Evolutionary conservation across 2,797 vertebrate genomes (phyloP), one percentile per base, ranked within the genome.

Genomic region (Helicolenus hilgendorfi): DNA sequence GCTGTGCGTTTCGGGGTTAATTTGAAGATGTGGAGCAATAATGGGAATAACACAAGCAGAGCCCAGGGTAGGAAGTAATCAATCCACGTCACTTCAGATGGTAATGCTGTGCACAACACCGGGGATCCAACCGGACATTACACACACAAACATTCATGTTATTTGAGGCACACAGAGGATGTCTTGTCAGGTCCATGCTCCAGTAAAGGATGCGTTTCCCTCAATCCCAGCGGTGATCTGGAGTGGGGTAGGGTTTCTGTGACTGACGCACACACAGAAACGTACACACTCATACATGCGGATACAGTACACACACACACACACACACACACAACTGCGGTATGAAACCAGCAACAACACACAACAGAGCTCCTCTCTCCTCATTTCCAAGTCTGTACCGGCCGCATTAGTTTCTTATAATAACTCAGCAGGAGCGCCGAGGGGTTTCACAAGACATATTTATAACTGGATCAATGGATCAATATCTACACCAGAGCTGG

Each of bases 401-500:
- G 91, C 59, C 29, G 5, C 68, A 74, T 81, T 20, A 36, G 84
- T 36, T 53, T 84, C 83, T n/a, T 72, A 83, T 79, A 87, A 92
- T 89, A 89, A 91, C 88, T 89, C 84, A 55, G 63, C 64, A 41
- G 71, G 10, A 73, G 64, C 27, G 2, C 75, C 9, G 3, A 85
- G 79, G 68, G 89, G 81, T 53, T 80, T 76, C 80, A 83, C 14
- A 1, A 38, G 74, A 79, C 79, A 76, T 45, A 91, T 92, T 91
- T 88, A 91, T 22, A 81, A 81, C 76, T n/a, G 8, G 69, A 87
- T 93, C 84, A 77, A 87, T 92, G 41, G 38, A 74, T 84, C 89
- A 15, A 59, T 72, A 89, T 77, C 24, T 27, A 22, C 70, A 67
- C 11, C 45, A 45, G 24, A 59, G 53, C 63, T 41, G 70, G 49